phyloP scores from a whole-genome alignment of 1,140 invertebrate genomes.

The Pseudachorutes palmiensis region DNA sequence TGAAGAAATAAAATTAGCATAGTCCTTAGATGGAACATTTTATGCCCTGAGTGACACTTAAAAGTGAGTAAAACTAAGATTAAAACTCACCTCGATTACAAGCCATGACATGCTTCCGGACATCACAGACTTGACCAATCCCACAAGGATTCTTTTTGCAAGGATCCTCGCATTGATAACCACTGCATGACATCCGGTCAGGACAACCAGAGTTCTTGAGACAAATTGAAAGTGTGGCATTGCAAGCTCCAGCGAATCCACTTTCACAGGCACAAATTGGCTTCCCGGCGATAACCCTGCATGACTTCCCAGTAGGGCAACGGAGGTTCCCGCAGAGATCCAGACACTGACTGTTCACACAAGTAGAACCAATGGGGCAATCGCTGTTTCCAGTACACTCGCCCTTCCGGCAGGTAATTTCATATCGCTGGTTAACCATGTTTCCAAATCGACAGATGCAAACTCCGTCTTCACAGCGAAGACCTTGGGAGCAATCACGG shows the following conservation, averaged over 20 bases:
- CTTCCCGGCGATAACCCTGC: constrained; percentile 73
- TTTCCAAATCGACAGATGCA: not conserved
- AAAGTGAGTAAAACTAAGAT: too few relatives aligned
- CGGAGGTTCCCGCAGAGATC: not conserved
- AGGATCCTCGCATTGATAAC: not conserved
- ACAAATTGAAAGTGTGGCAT: constrained; percentile 74
- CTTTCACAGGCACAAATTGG: constrained; percentile 67
- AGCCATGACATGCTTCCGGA: constrained; percentile 9
- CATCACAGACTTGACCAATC: not conserved
- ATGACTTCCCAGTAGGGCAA: constrained; percentile 56
- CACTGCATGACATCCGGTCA: not conserved
- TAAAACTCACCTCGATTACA: constrained; percentile 7
- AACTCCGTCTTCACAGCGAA: constrained; percentile 1
- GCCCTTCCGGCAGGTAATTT: not conserved
- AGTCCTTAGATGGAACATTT: not conserved
- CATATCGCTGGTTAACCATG: constrained; percentile 6
- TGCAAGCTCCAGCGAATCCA: constrained; percentile 61
- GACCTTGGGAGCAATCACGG: not conserved
- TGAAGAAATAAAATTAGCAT: not conserved
- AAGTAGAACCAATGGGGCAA: not conserved
- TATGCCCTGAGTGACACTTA: too few relatives aligned
- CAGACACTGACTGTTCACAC: not conserved
- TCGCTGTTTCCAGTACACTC: not conserved
- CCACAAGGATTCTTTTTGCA: constrained; percentile 6
- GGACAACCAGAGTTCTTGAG: constrained; percentile 64